Evolutionary conservation across 2,888 invertebrate genomes (phyloP).

Genomic region (Uloborus plumipes): DNA sequence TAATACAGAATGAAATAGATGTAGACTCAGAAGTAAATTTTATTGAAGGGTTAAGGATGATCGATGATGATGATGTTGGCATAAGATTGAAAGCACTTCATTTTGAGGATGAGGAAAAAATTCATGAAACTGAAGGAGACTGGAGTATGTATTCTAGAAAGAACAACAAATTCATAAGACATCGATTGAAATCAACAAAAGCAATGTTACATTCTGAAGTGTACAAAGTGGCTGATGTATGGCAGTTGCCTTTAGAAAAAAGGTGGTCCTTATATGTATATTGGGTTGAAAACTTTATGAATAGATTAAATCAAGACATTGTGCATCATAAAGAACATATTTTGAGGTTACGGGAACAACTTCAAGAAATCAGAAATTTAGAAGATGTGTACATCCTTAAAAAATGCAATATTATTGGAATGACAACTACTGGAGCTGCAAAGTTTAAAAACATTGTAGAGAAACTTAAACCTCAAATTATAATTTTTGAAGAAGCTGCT

Average conservation of each 20-base stretch:
- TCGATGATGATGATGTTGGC: slow-evolving; percentile 18
- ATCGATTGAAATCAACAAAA: background rate
- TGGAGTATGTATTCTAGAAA: too few species aligned
- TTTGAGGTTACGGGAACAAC: background rate
- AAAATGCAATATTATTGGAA: slow-evolving; percentile 74
- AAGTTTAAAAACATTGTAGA: slow-evolving; percentile 77
- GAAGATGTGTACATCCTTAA: slow-evolving; percentile 22
- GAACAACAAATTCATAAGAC: background rate
- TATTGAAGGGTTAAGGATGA: slow-evolving; percentile 9
- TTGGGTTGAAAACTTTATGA: slow-evolving; percentile 13
- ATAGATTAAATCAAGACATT: too few species aligned
- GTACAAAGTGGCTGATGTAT: slow-evolving; percentile 2
- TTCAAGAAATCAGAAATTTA: slow-evolving; percentile 9
- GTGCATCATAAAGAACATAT: background rate
- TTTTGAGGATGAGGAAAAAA: too few species aligned
- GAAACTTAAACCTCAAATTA: slow-evolving; percentile 77
- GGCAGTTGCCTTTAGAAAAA: slow-evolving; percentile 5
- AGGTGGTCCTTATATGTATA: slow-evolving; percentile 32
- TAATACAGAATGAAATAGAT: background rate
- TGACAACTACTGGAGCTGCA: slow-evolving; percentile 85
- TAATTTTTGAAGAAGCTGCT: slow-evolving; percentile 87
- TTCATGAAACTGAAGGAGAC: too few species aligned
- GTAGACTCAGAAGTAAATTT: slow-evolving; percentile 17
- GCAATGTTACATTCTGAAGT: background rate
- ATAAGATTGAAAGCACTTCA: too few species aligned